Percentiles rank a stretch among this genome's conserved stretches.
Conservation (phyloP, 2,888 invertebrate species). For the Amblyjoppa proteus region DNA sequence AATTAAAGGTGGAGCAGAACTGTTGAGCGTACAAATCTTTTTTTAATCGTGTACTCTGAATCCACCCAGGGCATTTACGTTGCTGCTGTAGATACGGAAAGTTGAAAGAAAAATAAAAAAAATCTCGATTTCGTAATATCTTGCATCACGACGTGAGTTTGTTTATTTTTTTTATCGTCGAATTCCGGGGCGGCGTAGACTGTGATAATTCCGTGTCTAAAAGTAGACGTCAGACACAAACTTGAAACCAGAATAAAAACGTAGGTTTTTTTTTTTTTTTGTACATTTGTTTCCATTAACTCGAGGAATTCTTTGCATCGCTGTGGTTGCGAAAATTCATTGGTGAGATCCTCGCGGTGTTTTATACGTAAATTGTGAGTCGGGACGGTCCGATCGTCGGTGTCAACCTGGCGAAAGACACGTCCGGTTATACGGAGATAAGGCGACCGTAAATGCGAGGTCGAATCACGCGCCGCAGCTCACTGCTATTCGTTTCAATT, state of each 20-base stretch:
- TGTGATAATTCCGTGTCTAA: neutral
- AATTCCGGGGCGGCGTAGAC: neutral
- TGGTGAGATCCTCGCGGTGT: neutral
- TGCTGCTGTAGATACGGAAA: neutral
- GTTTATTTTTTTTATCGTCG: constrained; percentile 1
- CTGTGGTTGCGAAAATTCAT: neutral
- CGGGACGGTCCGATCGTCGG: neutral
- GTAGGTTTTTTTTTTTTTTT: neutral
- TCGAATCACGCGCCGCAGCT: neutral
- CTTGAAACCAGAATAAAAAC: neutral
- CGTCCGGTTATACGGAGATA: constrained; percentile 42
- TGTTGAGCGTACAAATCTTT: too few species aligned
- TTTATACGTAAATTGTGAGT: constrained; percentile 11
- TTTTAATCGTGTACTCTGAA: too few species aligned
- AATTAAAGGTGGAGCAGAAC: too few species aligned
- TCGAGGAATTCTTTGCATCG: neutral
- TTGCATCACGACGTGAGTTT: neutral
- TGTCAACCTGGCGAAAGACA: constrained; percentile 32
- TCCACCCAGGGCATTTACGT: neutral
- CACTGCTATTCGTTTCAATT: constrained; percentile 5
- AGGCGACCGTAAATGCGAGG: constrained; percentile 38
- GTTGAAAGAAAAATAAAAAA: neutral
- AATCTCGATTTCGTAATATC: neutral
- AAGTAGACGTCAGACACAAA: constrained; percentile 5
- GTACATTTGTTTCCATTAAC: neutral